phyloP scores from a whole-genome alignment of 2,113 vertebrate species.

The Apodemus sylvaticus region DNA sequence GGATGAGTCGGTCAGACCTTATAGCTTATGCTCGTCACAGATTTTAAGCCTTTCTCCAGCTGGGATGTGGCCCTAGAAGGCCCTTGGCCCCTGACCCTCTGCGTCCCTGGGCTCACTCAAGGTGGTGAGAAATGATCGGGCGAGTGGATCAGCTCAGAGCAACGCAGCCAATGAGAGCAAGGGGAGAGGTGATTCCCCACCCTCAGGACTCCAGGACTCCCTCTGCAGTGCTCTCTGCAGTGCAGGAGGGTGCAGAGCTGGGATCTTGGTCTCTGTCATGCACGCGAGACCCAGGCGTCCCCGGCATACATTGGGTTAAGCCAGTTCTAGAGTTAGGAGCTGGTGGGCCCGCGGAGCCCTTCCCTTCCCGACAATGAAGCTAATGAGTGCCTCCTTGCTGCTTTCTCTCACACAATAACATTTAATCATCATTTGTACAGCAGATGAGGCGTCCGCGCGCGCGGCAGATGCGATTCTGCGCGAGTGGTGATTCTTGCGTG shows the following conservation, averaged over 20 bases:
- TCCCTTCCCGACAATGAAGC: constrained; percentile 77
- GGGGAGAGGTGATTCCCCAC: not conserved
- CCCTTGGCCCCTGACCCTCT: not conserved
- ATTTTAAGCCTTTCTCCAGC: not conserved
- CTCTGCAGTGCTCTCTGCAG: not conserved
- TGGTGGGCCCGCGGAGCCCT: constrained; percentile 57
- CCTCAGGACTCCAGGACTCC: not conserved
- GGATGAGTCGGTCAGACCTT: not conserved
- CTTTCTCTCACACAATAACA: constrained; percentile 79
- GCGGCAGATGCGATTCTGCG: constrained; percentile 73
- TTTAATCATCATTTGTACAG: constrained; percentile 79
- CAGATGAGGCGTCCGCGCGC: constrained; percentile 67
- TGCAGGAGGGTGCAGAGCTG: not conserved
- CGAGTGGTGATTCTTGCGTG: constrained; percentile 68
- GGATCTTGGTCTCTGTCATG: not conserved
- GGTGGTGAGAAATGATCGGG: not conserved
- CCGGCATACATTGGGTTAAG: constrained; percentile 68
- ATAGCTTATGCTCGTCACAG: not conserved
- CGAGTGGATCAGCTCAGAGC: not conserved
- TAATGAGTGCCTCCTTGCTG: constrained; percentile 78
- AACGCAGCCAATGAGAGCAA: not conserved
- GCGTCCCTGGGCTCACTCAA: not conserved
- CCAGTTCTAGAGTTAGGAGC: constrained; percentile 39
- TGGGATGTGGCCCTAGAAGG: not conserved
- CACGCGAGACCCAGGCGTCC: not conserved